These are phyloP conservation scores for Rhagoletis zephyria DNA, from an alignment of 1,140 invertebrate species.

Conservation along the genomic window DNA sequence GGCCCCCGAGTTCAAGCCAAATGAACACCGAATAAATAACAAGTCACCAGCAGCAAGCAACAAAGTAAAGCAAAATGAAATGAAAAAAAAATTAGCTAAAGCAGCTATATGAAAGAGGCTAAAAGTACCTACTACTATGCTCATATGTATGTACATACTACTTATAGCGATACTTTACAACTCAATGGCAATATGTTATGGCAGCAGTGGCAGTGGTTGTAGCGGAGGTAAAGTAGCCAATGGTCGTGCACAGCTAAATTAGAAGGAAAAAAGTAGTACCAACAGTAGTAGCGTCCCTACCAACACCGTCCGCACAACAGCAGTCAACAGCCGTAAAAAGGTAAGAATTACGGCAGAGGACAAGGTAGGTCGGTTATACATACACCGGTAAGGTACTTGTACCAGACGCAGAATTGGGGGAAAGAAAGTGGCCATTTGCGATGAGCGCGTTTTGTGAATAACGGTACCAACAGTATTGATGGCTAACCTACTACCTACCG, in stretches of 20 bases:
- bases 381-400: background rate
- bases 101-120: constrained; percentile 14
- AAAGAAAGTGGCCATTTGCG: constrained; percentile 37
- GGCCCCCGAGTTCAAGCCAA: background rate
- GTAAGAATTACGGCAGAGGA: background rate
- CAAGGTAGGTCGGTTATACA: background rate
- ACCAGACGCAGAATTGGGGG: background rate
- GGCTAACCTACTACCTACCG: constrained; percentile 3
- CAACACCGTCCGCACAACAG: background rate
- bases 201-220: background rate
- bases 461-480: constrained; percentile 21
- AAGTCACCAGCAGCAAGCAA: background rate
- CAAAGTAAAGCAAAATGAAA: background rate
- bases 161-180: background rate
- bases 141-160: background rate
- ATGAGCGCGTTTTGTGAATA: constrained; percentile 41
- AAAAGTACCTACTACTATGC: background rate
- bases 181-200: background rate
- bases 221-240: background rate
- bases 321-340: background rate
- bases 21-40: background rate
- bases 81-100: background rate
- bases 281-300: too few species aligned
- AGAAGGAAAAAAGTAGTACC: background rate
- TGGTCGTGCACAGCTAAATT: constrained; percentile 37